These are phyloP conservation scores for Pomatorhinus ruficollis DNA, from an alignment of 2,113 vertebrate species.

Conservation along the genomic window DNA sequence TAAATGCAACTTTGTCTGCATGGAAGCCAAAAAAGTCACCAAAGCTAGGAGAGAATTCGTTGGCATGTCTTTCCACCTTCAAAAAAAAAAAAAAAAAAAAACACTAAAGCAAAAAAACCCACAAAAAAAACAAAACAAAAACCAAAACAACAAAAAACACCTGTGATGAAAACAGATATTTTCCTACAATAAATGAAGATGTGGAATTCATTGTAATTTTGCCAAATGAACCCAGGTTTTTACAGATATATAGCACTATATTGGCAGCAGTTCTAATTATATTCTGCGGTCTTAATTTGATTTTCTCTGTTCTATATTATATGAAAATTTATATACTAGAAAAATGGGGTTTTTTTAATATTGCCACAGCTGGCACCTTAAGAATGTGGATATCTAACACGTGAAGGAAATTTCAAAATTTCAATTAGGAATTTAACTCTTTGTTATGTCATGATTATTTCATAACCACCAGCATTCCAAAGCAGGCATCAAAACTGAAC, in stretches of 20 bases:
- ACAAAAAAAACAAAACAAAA: too few relatives aligned
- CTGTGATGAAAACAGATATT: not conserved
- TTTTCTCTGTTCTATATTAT: not conserved
- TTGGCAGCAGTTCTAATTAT: not conserved
- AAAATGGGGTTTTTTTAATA: rapidly evolving
- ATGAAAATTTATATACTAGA: not conserved
- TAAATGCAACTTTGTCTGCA: not conserved
- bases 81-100: not conserved
- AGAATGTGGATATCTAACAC: not conserved
- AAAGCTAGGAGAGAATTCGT: not conserved
- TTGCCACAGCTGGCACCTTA: not conserved
- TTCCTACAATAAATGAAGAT: not conserved
- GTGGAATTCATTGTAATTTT: not conserved
- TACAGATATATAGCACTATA: not conserved
- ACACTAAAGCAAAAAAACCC: too few relatives aligned
- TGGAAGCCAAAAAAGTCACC: not conserved
- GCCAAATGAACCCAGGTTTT: not conserved
- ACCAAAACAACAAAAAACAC: not conserved
- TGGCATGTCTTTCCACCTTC: not conserved
- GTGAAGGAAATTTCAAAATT: not conserved
- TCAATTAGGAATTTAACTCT: not conserved
- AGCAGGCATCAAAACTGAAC: not conserved
- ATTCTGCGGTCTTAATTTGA: not conserved
- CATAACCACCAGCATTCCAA: not conserved
- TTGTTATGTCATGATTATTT: not conserved